These are phyloP conservation scores for Salmo trutta DNA, from an alignment of 2,797 vertebrate species.

Conservation along the genomic window DNA sequence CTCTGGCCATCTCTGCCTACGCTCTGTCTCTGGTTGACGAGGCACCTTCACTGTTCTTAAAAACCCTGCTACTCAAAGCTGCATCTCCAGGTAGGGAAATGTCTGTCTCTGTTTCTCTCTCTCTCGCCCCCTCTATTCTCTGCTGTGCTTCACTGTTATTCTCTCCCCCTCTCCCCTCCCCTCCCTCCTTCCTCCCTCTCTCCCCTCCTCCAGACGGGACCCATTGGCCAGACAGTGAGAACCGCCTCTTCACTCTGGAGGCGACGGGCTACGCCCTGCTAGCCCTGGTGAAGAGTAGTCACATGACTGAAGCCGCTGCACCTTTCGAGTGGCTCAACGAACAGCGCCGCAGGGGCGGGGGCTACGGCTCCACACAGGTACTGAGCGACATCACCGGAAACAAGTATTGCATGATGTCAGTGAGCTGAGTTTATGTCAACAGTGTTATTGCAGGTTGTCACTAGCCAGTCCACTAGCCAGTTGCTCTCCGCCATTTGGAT, in stretches of 20 bases:
- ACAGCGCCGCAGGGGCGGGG: conserved; percentile 67
- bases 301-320: conserved; percentile 52
- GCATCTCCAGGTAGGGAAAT: conserved; percentile 59
- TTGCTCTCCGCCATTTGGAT: no score
- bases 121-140: not conserved
- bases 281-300: conserved; percentile 64
- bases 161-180: not conserved
- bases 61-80: conserved; percentile 41
- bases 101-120: no score
- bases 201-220: conserved; percentile 48
- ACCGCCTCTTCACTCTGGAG: conserved; percentile 68
- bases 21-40: conserved; percentile 73
- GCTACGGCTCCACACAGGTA: conserved; percentile 78
- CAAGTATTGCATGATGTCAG: not conserved
- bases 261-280: conserved; percentile 79
- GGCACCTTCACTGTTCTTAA: not conserved
- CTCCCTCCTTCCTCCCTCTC: not conserved
- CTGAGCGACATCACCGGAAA: not conserved
- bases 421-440: no score
- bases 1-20: conserved; percentile 83
- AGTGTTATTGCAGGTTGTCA: no score
- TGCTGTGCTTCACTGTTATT: no score
- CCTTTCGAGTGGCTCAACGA: conserved; percentile 74
- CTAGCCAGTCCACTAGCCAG: no score
- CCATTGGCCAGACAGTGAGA: conserved; percentile 69